Evolutionary conservation across 2,113 vertebrate species (phyloP).

Genomic region (Colaptes auratus): DNA sequence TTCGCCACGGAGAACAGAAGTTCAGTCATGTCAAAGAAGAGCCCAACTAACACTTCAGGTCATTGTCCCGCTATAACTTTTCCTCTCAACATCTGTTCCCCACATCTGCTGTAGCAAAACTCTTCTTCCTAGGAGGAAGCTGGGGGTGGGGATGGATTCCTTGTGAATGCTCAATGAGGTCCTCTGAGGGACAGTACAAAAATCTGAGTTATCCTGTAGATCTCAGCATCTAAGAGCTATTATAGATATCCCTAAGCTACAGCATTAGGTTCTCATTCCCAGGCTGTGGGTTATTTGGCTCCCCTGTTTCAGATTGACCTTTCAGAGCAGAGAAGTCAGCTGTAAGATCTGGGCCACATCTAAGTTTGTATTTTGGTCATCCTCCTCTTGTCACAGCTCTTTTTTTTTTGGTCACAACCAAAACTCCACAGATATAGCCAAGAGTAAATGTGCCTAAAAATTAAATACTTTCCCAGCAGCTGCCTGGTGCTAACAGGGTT

Average conservation of each 20-base stretch:
- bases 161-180: background rate
- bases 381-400: background rate
- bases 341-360: background rate
- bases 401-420: background rate
- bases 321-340: background rate
- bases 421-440: background rate
- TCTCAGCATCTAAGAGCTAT: background rate
- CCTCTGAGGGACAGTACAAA: background rate
- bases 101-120: slow-evolving; percentile 47
- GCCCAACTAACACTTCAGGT: slow-evolving; percentile 17
- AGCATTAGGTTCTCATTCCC: background rate
- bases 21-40: background rate
- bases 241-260: background rate
- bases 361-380: background rate
- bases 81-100: slow-evolving; percentile 56
- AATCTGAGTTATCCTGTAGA: background rate
- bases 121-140: slow-evolving; percentile 35
- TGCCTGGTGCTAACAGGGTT: background rate
- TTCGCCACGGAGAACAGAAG: background rate
- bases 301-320: background rate
- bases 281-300: background rate
- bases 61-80: slow-evolving; percentile 8
- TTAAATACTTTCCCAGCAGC: background rate
- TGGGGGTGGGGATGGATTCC: slow-evolving; percentile 47
- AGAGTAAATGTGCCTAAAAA: background rate